Percentiles rank a stretch among this genome's conserved stretches.
phyloP scores from a whole-genome alignment of 1,140 invertebrate genomes.

The Mylabris phalerata region DNA sequence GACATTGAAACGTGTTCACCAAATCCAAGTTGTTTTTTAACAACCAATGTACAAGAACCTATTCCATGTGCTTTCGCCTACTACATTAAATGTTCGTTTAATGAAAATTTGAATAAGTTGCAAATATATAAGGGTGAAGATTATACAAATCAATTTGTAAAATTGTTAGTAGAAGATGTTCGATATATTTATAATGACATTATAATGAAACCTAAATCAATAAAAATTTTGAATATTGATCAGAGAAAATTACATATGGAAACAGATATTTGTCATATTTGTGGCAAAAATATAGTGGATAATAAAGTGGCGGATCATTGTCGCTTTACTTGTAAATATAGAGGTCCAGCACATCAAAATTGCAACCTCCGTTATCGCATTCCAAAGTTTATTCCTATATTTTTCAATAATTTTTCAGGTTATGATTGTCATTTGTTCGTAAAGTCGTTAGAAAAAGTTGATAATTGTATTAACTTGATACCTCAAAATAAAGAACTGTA shows the following conservation, averaged over 20 bases:
- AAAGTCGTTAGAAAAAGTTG: constrained; percentile 7
- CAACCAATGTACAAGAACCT: neutral
- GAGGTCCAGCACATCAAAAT: constrained; percentile 22
- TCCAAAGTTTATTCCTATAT: constrained; percentile 17
- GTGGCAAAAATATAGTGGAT: constrained; percentile 17
- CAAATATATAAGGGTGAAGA: neutral
- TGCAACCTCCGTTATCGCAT: constrained; percentile 39
- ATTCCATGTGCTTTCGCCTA: neutral
- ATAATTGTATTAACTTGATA: constrained; percentile 8
- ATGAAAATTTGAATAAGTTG: neutral
- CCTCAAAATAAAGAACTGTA: constrained; percentile 24
- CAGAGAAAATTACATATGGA: too few species aligned
- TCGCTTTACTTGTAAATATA: constrained; percentile 30
- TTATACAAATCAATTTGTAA: neutral
- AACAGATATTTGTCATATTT: constrained; percentile 27
- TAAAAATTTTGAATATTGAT: too few species aligned
- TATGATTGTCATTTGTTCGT: constrained; percentile 25
- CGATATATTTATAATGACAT: too few species aligned
- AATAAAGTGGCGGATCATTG: constrained; percentile 34
- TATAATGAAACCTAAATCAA: too few species aligned
- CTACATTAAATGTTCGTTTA: neutral
- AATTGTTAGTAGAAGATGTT: too few species aligned
- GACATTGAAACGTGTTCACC: neutral
- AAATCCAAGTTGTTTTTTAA: too few species aligned
- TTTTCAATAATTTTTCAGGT: constrained; percentile 20